Percentiles rank a stretch among this genome's conserved stretches.
phyloP scores from a whole-genome alignment of 1,140 invertebrate species.

The Cotesia chilonis region DNA sequence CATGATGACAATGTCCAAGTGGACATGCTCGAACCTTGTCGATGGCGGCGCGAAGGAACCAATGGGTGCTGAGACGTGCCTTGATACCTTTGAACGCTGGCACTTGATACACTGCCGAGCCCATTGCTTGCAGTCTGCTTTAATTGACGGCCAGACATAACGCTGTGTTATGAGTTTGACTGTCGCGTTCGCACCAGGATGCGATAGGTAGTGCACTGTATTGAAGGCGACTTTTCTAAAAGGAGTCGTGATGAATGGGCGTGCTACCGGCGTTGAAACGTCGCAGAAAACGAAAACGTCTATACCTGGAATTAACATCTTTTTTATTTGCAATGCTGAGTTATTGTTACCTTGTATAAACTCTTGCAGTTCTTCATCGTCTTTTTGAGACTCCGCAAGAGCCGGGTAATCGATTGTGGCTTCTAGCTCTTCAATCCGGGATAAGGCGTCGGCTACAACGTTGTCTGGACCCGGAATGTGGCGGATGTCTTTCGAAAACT shows the following conservation, averaged over 20 bases:
- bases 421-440: conserved; percentile 36
- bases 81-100: conserved; percentile 45
- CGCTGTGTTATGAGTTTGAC: conserved; percentile 51
- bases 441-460: conserved; percentile 48
- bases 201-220: conserved; percentile 43
- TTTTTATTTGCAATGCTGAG: no score
- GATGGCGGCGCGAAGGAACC: conserved; percentile 40
- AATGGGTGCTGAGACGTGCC: conserved; percentile 41
- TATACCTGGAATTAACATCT: no score
- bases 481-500: conserved; percentile 55
- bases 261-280: conserved; percentile 33
- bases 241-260: conserved; percentile 43
- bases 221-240: conserved; percentile 43
- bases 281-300: conserved; percentile 38
- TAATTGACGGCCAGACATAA: conserved; percentile 61
- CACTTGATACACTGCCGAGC: conserved; percentile 43
- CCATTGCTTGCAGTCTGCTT: conserved; percentile 44
- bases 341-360: no score
- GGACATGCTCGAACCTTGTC: conserved; percentile 41
- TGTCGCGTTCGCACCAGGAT: conserved; percentile 44
- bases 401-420: conserved; percentile 20
- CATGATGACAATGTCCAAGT: conserved; percentile 13
- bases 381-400: conserved; percentile 35
- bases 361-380: conserved; percentile 26
- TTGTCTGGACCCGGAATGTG: conserved; percentile 54